Evolutionary conservation across 1,140 invertebrate species (phyloP), one percentile per base, ranked within the genome.

Genomic region (Thalassaphorura encarpata): DNA sequence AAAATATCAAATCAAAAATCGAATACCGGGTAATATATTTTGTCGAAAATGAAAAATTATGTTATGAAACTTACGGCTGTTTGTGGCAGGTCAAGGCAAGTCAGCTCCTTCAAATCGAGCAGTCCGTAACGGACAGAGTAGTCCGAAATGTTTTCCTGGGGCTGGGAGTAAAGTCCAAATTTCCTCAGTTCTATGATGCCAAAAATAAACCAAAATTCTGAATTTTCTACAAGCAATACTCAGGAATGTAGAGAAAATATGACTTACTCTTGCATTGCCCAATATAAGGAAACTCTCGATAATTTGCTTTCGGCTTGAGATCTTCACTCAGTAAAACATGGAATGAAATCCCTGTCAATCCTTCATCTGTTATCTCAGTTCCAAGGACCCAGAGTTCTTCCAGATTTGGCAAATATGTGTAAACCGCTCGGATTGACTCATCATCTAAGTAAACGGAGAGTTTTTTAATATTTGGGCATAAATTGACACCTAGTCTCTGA

Each of bases 321-420:
- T 62, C 52, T 6, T 43, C 42, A 19, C 51, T 39, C n/a, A 26
- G 15, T 19, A 61, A 24, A 3, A 28, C 41, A 3, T 43, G 16
- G 1, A 15, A 36, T 21, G 29, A 18, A 16, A 56, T 43, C 13
- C 62, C 62, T n/a, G 52, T 63, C 4, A 63, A 27, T 15, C 62
- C 62, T 47, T 60, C 54, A 41, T 63, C 62, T 33, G 45, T 40
- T 3, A 63, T 16, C 15, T 60, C 40, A 8, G 54, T 58, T 0
- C 62, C 62, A 2, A 63, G 31, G 33, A 60, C 47, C 1, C 29
- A 45, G 5, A 63, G 41, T 33, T 63, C 62, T 36, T 58, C 52
- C 15, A 63, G 41, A 45, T 42, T 24, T 1, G 23, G 6, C 27
- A 54, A 19, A 15, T 40, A 23, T 26, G 33, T 40, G 41, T 54